Conservation (phyloP, 2,888 invertebrate species). For the Platycheirus rosarum region DNA sequence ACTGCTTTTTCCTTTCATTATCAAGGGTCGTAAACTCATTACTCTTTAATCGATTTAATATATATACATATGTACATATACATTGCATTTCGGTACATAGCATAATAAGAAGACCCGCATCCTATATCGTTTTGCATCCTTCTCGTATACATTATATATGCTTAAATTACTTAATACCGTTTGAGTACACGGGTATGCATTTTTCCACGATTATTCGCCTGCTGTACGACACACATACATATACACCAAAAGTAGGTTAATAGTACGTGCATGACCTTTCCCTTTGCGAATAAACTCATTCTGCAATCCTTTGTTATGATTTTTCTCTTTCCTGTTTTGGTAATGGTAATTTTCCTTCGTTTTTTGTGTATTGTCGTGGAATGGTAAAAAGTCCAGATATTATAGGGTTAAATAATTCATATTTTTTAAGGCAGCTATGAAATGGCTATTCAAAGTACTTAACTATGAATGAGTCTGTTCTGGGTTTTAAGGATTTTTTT, state of each 20-base stretch:
- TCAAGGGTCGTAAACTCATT: slow-evolving; percentile 29
- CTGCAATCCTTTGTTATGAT: slow-evolving; percentile 51
- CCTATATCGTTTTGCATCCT: not conserved
- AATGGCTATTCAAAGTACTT: too few species aligned
- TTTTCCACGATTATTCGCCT: slow-evolving; percentile 3
- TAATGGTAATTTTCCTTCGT: too few species aligned
- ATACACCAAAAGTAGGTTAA: slow-evolving; percentile 58
- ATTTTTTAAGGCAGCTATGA: not conserved
- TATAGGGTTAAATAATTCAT: not conserved
- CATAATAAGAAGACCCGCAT: slow-evolving; percentile 47
- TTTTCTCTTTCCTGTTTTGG: slow-evolving; percentile 18
- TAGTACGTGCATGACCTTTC: slow-evolving; percentile 65
- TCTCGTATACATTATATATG: not conserved
- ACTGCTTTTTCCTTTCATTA: slow-evolving; percentile 6
- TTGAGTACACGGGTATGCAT: slow-evolving; percentile 20
- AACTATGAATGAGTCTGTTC: too few species aligned
- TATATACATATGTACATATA: not conserved
- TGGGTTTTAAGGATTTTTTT: too few species aligned
- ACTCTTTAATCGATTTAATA: not conserved
- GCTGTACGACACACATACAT: slow-evolving; percentile 32
- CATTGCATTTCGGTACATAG: too few species aligned
- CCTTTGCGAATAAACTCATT: slow-evolving; percentile 40
- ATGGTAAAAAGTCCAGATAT: slow-evolving; percentile 5
- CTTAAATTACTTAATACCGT: not conserved
- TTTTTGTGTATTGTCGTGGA: slow-evolving; percentile 23